These are phyloP conservation scores for Eugnorisma glareosa DNA, from an alignment of 2,888 invertebrate genomes.

Conservation along the genomic window DNA sequence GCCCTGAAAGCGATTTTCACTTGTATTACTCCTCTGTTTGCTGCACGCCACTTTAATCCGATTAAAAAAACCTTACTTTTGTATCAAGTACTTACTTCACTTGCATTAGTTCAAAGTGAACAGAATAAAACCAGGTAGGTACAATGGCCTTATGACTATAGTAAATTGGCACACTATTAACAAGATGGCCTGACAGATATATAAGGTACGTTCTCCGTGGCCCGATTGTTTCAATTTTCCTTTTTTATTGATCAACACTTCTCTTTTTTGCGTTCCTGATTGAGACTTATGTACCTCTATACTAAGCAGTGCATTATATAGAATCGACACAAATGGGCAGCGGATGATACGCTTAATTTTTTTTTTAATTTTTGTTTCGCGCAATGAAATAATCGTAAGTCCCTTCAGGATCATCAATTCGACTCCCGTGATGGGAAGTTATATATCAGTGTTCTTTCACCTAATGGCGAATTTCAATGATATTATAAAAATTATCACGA, in stretches of 20 bases:
- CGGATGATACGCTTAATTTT: background rate
- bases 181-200: conserved; percentile 11
- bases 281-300: background rate
- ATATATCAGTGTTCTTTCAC: background rate
- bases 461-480: background rate
- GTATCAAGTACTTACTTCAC: background rate
- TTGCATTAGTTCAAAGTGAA: background rate
- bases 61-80: background rate
- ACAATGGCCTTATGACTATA: background rate
- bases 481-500: background rate
- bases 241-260: conserved; percentile 2
- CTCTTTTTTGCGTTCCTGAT: conserved; percentile 6
- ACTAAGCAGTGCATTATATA: background rate
- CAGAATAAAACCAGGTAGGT: background rate
- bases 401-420: background rate
- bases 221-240: background rate
- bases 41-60: background rate
- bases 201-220: background rate
- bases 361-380: background rate
- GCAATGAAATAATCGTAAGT: background rate
- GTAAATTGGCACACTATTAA: conserved; percentile 1
- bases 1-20: background rate
- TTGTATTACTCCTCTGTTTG: background rate
- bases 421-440: background rate
- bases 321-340: background rate